Evolutionary conservation across 2,888 invertebrate genomes (phyloP), one percentile per base, ranked within the genome.

Genomic region (Mystacides longicornis): DNA sequence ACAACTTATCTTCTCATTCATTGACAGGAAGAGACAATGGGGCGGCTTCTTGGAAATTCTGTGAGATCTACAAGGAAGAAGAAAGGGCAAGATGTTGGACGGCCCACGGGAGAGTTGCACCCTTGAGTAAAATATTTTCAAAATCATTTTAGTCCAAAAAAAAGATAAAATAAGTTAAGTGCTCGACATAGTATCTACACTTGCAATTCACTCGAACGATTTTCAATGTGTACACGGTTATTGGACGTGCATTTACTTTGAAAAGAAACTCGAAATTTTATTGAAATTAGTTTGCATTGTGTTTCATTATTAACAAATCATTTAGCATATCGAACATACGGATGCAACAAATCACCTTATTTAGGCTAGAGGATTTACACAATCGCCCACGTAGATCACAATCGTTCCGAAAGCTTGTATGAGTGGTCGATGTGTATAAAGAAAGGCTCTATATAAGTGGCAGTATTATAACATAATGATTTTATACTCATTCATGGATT

Each of bases 401-500:
- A 37, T 37, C 14, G n/a, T n/a, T n/a, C n/a, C n/a, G n/a, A n/a
- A n/a, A n/a, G n/a, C n/a, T n/a, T n/a, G n/a, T n/a, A 37, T 37
- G 37, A 37, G 16, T 37, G 16, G 37, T 3, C 27, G 27, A 37
- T 3, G 37, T n/a, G 4, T 3, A 14, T 3, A 37, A 4, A 14
- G 14, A 16, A n/a, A 37, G 37, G 4, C 14, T 37, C 37, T 3
- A 37, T 37, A 5, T 27, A 37, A n/a, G n/a, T n/a, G n/a, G n/a
- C 14, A 14, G 14, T 14, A 37, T 14, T 37, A 37, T 14, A n/a
- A n/a, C 37, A 37, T 57, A 54, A 54, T 55, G 52, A 55, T 58
- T 53, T 58, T 58, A 55, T 50, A n/a, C 55, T 53, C 58, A 58
- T 55, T 55, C 37, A 54, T 54, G 27, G 3, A n/a, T 16, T 21